These are phyloP conservation scores for Anneissia japonica DNA, from an alignment of 35 echinoderm and acorn worm species.

Conservation along the genomic window DNA sequence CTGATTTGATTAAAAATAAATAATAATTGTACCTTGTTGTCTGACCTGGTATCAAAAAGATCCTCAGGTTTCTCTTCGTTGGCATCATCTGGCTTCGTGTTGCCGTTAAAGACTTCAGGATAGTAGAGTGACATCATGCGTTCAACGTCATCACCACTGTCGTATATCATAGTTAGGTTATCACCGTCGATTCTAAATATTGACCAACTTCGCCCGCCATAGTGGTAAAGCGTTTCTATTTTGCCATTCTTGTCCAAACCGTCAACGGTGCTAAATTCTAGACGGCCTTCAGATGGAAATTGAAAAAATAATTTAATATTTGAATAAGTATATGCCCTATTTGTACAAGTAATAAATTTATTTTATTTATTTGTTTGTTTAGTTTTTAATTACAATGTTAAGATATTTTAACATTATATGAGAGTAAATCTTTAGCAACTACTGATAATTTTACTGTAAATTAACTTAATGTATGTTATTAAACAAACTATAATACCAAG, in stretches of 20 bases:
- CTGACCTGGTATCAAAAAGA: conserved; percentile 53
- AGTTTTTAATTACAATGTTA: too few relatives aligned
- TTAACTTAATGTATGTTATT: too few relatives aligned
- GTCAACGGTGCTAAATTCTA: conserved; percentile 62
- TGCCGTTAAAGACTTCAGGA: conserved; percentile 66
- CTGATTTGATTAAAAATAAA: not conserved
- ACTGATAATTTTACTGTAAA: too few relatives aligned
- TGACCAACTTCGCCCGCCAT: conserved; percentile 55
- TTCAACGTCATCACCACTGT: conserved; percentile 82
- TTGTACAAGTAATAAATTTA: too few relatives aligned
- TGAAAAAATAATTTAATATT: too few relatives aligned
- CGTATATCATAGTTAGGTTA: conserved; percentile 44
- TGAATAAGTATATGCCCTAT: too few relatives aligned
- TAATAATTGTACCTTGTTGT: conserved; percentile 51
- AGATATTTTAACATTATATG: too few relatives aligned
- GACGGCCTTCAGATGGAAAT: too few relatives aligned
- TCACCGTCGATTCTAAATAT: conserved; percentile 37
- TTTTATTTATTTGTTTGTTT: too few relatives aligned
- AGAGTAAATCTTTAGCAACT: too few relatives aligned
- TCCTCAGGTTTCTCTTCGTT: conserved; percentile 46
- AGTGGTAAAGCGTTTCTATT: conserved; percentile 45
- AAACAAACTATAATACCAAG: too few relatives aligned
- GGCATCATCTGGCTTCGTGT: conserved; percentile 45
- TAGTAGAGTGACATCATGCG: conserved; percentile 31
- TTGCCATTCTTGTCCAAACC: conserved; percentile 28